These are phyloP conservation scores for Sipha maydis DNA, from an alignment of 2,888 invertebrate genomes.

Conservation along the genomic window DNA sequence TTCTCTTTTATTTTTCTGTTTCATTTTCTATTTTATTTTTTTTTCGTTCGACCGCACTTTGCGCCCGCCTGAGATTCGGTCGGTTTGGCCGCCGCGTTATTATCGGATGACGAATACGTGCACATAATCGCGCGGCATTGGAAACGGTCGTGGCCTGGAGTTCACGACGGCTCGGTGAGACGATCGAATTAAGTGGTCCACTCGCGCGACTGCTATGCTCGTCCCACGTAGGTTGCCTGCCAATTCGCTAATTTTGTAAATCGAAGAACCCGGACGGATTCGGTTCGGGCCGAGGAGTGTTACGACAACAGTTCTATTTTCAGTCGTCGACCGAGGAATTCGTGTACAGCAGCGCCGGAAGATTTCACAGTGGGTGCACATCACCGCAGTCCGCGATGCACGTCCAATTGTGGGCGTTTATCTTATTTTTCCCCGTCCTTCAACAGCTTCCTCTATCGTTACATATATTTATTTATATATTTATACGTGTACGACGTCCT, in stretches of 20 bases:
- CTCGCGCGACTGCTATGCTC: neutral
- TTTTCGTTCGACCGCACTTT: neutral
- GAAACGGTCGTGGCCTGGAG: neutral
- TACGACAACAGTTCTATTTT: neutral
- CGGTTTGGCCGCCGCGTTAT: too few relatives aligned
- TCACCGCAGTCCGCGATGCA: neutral
- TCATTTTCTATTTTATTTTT: neutral
- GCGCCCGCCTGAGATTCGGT: too few relatives aligned
- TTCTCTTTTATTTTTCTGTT: neutral
- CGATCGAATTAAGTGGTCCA: neutral
- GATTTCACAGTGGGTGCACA: constrained; percentile 9
- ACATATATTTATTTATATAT: too few relatives aligned
- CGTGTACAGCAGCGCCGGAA: neutral
- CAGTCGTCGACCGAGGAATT: neutral
- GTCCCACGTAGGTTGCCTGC: neutral
- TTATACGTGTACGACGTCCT: neutral
- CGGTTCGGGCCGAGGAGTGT: neutral
- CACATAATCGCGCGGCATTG: too few relatives aligned
- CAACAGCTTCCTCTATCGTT: constrained; percentile 14
- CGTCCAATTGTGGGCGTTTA: constrained; percentile 25
- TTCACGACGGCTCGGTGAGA: neutral
- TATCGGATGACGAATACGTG: too few relatives aligned
- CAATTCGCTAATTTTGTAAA: constrained; percentile 5
- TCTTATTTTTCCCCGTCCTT: neutral
- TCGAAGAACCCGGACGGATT: neutral